Conservation (phyloP, 2,888 invertebrate genomes). For the Gandaritis pyraliata region DNA sequence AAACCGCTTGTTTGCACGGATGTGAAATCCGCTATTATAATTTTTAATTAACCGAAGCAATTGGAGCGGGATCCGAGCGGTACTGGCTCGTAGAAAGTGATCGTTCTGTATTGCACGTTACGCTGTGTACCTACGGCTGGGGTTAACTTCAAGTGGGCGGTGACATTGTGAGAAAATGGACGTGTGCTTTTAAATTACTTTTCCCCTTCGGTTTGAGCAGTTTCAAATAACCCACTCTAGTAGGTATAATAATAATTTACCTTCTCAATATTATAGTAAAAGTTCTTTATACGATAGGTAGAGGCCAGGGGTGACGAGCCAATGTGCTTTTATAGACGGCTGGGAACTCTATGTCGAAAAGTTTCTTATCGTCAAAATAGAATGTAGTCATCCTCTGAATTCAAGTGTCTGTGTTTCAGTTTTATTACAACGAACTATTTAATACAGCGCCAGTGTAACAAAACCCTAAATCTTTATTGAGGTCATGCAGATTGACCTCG, state of each 20-base stretch:
- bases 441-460: background rate
- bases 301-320: no score
- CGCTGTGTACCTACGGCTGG: conserved; percentile 42
- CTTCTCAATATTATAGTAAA: no score
- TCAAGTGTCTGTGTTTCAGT: background rate
- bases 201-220: background rate
- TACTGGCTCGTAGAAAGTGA: conserved; percentile 77
- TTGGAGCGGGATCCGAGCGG: conserved; percentile 78
- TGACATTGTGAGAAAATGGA: conserved; percentile 40
- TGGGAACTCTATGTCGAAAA: no score
- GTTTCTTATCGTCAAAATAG: no score
- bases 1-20: conserved; percentile 78
- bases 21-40: conserved; percentile 83
- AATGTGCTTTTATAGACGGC: no score
- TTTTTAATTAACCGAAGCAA: conserved; percentile 81
- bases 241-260: no score
- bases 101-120: conserved; percentile 53
- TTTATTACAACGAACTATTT: background rate
- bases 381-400: no score
- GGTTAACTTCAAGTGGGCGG: conserved; percentile 15
- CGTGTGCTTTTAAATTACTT: no score
- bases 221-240: conserved; percentile 5
- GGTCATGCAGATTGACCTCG: conserved; percentile 27
- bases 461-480: conserved; percentile 21
- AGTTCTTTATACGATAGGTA: no score